Percentiles rank a stretch among this genome's conserved stretches.
Conservation (phyloP, 2,888 invertebrate species). For the Agrochola circellaris region DNA sequence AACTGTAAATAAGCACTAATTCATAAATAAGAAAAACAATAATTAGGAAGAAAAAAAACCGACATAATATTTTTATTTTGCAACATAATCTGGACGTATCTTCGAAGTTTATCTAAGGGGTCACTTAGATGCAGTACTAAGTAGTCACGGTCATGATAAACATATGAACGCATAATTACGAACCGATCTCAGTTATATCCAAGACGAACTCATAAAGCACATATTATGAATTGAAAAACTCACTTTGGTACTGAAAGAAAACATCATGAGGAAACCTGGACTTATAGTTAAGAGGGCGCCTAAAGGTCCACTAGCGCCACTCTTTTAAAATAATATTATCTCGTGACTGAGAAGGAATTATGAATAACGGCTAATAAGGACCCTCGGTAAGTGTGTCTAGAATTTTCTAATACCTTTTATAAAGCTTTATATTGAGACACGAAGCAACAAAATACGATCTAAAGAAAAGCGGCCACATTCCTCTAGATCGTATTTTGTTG, state of each 20-base stretch:
- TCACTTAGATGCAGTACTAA: not conserved
- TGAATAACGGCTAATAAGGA: no score
- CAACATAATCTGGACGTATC: conserved; percentile 8
- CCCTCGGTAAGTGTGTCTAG: no score
- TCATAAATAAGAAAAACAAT: not conserved
- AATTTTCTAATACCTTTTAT: no score
- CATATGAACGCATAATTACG: not conserved
- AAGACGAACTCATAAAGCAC: not conserved
- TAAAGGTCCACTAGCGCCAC: no score
- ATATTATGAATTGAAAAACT: not conserved
- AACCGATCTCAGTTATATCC: not conserved
- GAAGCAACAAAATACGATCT: no score
- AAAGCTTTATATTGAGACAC: no score
- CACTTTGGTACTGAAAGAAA: not conserved
- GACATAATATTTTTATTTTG: not conserved
- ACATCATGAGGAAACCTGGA: not conserved
- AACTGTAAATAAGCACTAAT: not conserved
- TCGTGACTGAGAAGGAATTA: no score
- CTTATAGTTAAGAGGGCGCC: no score
- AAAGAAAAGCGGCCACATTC: no score
- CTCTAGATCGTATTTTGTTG: no score
- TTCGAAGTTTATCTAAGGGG: conserved; percentile 63
- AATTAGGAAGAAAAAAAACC: not conserved
- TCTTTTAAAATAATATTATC: no score
- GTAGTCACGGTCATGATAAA: not conserved